A percentile compares a stretch with the other conserved stretches of the same genome.
Evolutionary conservation across 2,888 invertebrate genomes (phyloP).

Genomic region (Argyresthia albistria): DNA sequence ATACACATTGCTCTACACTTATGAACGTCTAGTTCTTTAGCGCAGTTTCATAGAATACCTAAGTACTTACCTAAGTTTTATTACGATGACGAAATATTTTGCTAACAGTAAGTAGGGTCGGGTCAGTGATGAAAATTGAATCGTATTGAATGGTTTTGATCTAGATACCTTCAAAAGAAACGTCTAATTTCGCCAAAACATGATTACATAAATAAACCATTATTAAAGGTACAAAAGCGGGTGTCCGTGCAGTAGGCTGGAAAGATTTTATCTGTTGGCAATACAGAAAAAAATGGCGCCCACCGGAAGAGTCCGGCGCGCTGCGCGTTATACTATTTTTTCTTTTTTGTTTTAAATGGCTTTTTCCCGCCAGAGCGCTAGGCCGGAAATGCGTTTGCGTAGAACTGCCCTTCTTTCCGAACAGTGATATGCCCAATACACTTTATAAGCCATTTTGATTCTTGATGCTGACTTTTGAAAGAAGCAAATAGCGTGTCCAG

Average conservation of each 20-base stretch:
- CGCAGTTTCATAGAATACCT: too few relatives aligned
- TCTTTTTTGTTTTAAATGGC: slow-evolving; percentile 71
- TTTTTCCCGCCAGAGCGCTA: slow-evolving; percentile 70
- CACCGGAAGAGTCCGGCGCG: slow-evolving; percentile 72
- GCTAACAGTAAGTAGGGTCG: too few relatives aligned
- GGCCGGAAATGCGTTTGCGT: slow-evolving; percentile 72
- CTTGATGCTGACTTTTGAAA: slow-evolving; percentile 32
- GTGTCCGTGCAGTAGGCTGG: slow-evolving; percentile 67
- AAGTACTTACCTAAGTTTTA: too few relatives aligned
- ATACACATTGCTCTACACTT: too few relatives aligned
- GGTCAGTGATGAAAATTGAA: too few relatives aligned
- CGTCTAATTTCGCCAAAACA: slow-evolving; percentile 50
- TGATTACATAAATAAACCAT: slow-evolving; percentile 42
- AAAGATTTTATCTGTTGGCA: slow-evolving; percentile 73
- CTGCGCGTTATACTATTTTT: slow-evolving; percentile 68
- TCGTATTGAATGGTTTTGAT: too few relatives aligned
- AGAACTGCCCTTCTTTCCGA: slow-evolving; percentile 52
- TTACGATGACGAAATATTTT: too few relatives aligned
- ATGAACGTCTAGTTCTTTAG: too few relatives aligned
- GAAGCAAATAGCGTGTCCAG: slow-evolving; percentile 29
- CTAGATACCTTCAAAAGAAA: slow-evolving; percentile 12
- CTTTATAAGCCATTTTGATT: slow-evolving; percentile 42
- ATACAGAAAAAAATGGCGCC: slow-evolving; percentile 72
- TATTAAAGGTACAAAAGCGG: slow-evolving; percentile 54
- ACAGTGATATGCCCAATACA: slow-evolving; percentile 42